Conservation (phyloP, 2,113 vertebrate species). For the Sclerurus mexicanus region DNA sequence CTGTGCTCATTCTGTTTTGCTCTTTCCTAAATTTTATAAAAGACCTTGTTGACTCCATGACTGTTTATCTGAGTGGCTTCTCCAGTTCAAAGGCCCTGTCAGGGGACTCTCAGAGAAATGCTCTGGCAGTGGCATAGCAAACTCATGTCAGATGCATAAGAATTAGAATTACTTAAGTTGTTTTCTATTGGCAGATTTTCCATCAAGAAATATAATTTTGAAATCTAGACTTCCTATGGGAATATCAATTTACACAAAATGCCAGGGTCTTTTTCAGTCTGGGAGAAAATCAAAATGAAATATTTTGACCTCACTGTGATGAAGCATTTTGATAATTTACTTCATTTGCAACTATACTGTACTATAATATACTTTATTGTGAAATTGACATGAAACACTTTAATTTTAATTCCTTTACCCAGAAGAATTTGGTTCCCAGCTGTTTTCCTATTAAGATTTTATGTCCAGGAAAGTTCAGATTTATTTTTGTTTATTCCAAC, state of each 20-base stretch:
- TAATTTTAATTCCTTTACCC: background rate
- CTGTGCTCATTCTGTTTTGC: background rate
- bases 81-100: background rate
- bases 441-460: background rate
- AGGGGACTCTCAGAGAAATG: background rate
- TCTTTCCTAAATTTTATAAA: background rate
- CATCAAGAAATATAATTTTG: background rate
- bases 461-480: background rate
- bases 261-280: background rate
- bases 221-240: background rate
- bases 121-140: background rate
- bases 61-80: background rate
- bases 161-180: background rate
- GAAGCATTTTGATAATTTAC: background rate
- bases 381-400: background rate
- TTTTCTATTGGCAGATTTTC: conserved; percentile 13
- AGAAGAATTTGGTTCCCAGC: background rate
- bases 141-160: background rate
- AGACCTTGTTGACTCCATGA: fast-evolving
- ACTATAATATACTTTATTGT: background rate
- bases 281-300: conserved; percentile 20
- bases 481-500: background rate
- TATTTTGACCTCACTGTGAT: background rate
- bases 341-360: background rate
- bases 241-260: conserved; percentile 15